Evolutionary conservation across 2,113 vertebrate species (phyloP).

Genomic region (Cricetomys ansorgei): DNA sequence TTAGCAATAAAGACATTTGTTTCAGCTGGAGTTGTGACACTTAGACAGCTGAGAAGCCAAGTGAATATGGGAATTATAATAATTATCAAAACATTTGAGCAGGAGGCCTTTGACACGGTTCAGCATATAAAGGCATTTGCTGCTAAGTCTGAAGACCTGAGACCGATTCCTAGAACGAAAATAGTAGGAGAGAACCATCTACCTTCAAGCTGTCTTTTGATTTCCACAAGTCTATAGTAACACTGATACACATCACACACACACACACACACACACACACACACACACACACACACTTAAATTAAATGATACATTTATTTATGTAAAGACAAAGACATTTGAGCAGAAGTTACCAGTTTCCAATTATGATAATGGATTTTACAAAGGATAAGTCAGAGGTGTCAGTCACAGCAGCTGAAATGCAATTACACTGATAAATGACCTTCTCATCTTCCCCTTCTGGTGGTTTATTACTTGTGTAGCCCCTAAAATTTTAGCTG

Average conservation of each 20-base stretch:
- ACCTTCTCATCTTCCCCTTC: background rate
- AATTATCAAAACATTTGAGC: background rate
- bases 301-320: background rate
- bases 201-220: background rate
- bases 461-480: background rate
- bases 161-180: background rate
- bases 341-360: background rate
- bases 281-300: background rate
- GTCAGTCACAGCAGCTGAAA: background rate
- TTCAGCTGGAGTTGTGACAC: background rate
- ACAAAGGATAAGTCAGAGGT: background rate
- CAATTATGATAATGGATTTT: slow-evolving; percentile 15
- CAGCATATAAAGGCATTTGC: background rate
- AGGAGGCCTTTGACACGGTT: background rate
- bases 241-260: background rate
- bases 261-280: background rate
- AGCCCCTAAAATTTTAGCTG: background rate
- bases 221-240: background rate
- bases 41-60: slow-evolving; percentile 27
- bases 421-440: background rate
- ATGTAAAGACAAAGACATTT: background rate
- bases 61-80: background rate
- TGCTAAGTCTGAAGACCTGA: background rate
- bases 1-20: background rate
- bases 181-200: background rate